phyloP scores from a whole-genome alignment of 1,140 invertebrate genomes.

The Marisa cornuarietis region DNA sequence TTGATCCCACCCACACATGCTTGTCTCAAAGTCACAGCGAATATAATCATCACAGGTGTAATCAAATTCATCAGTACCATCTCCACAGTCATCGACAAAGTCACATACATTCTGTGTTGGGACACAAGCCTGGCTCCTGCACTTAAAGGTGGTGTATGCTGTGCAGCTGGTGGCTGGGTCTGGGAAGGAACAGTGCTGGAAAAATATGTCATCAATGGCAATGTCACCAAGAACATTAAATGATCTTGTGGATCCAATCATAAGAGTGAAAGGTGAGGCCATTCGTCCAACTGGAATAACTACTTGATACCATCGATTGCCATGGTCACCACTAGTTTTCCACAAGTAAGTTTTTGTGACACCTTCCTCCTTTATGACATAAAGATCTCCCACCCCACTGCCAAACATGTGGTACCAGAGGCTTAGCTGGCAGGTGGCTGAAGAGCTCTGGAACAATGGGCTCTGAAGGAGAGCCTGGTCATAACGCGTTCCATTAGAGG shows the following conservation, averaged over 20 bases:
- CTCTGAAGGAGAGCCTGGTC: constrained; percentile 38
- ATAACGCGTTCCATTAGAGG: constrained; percentile 44
- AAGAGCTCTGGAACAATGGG: constrained; percentile 39
- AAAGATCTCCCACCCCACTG: constrained; percentile 40
- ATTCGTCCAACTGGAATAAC: constrained; percentile 52
- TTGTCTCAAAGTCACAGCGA: constrained; percentile 45
- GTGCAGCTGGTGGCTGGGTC: constrained; percentile 31
- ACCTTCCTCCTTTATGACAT: constrained; percentile 34
- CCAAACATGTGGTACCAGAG: constrained; percentile 84
- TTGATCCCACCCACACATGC: constrained; percentile 56
- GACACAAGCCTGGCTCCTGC: constrained; percentile 23
- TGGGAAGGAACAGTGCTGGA: constrained; percentile 61
- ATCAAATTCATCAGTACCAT: constrained; percentile 57
- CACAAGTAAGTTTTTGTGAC: constrained; percentile 35
- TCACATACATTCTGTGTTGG: constrained; percentile 50
- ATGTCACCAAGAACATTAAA: constrained; percentile 74
- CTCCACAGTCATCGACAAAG: constrained; percentile 64
- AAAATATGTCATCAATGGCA: constrained; percentile 79
- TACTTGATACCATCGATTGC: constrained; percentile 48
- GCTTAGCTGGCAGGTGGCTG: constrained; percentile 50
- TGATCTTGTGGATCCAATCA: constrained; percentile 39
- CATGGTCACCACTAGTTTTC: constrained; percentile 37
- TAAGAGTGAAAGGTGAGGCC: constrained; percentile 57
- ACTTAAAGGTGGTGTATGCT: constrained; percentile 49
- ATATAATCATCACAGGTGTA: constrained; percentile 5